Conservation (phyloP, 2,797 vertebrate genomes). For the Coracias cyanogaster region DNA sequence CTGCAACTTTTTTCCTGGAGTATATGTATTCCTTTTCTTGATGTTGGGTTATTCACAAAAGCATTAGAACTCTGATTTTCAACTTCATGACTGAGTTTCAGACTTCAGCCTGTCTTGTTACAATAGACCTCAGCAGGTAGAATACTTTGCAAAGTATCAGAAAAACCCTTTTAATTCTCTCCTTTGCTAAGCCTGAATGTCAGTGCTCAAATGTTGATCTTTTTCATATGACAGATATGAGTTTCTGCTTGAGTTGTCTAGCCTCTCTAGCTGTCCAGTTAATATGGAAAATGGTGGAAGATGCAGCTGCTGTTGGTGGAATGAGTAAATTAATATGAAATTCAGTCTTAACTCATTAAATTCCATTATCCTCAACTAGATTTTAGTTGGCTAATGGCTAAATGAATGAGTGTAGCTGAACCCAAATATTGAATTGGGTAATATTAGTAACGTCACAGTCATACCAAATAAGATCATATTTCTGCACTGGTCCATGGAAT, state of each 20-base stretch:
- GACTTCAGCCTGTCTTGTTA: not conserved
- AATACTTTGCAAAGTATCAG: not conserved
- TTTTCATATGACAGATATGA: not conserved
- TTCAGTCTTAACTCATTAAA: not conserved
- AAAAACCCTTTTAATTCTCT: not conserved
- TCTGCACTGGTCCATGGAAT: not conserved
- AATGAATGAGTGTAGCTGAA: not conserved
- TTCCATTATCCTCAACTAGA: not conserved
- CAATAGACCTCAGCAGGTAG: not conserved
- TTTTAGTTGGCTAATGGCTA: not conserved
- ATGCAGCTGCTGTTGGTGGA: not conserved
- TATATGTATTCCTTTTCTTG: not conserved
- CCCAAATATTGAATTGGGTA: not conserved
- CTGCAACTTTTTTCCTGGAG: not conserved
- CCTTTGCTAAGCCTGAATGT: not conserved
- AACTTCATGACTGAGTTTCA: not conserved
- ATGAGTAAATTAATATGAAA: not conserved
- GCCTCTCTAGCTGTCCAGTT: not conserved
- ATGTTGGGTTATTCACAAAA: not conserved
- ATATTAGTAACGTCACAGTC: not conserved
- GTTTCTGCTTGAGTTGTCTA: not conserved
- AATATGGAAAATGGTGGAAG: not conserved
- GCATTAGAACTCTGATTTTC: not conserved
- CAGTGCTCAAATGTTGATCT: not conserved
- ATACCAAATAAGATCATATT: not conserved